phyloP scores from a whole-genome alignment of 2,113 vertebrate species.

The Rissa tridactyla region DNA sequence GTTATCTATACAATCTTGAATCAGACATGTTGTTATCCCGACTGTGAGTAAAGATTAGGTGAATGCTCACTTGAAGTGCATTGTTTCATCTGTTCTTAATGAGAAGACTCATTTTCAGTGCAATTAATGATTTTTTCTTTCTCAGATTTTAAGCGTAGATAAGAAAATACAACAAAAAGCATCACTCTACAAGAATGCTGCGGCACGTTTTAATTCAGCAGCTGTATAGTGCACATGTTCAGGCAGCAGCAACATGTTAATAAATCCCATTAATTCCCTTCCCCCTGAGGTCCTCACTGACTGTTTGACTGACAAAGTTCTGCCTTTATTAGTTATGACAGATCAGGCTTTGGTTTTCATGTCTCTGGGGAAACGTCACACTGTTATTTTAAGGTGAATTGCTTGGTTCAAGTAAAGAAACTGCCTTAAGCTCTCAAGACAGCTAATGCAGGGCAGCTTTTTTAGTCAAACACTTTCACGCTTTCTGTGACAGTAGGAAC shows the following conservation, averaged over 20 bases:
- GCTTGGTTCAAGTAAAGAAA: conserved; percentile 25
- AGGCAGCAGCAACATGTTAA: conserved; percentile 34
- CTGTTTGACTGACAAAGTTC: conserved; percentile 52
- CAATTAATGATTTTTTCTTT: background rate
- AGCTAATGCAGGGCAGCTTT: background rate
- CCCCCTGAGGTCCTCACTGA: conserved; percentile 33
- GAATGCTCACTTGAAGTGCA: background rate
- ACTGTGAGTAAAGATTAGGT: background rate
- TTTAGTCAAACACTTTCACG: background rate
- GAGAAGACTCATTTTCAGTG: background rate
- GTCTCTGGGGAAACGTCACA: conserved; percentile 23
- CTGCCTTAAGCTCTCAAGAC: background rate
- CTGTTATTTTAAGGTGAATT: conserved; percentile 51
- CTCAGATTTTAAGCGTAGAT: background rate
- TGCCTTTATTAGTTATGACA: conserved; percentile 64
- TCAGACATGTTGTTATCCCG: background rate
- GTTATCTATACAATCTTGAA: background rate
- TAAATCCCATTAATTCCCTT: conserved; percentile 53
- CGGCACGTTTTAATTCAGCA: background rate
- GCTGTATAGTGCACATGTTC: conserved; percentile 15
- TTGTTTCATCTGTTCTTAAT: background rate
- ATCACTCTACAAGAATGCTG: background rate
- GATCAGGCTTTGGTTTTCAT: conserved; percentile 32
- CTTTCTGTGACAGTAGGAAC: background rate
- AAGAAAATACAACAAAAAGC: background rate